Evolutionary conservation across 2,797 vertebrate genomes (phyloP), one percentile per base, ranked within the genome.

Genomic region (Podargus strigoides): DNA sequence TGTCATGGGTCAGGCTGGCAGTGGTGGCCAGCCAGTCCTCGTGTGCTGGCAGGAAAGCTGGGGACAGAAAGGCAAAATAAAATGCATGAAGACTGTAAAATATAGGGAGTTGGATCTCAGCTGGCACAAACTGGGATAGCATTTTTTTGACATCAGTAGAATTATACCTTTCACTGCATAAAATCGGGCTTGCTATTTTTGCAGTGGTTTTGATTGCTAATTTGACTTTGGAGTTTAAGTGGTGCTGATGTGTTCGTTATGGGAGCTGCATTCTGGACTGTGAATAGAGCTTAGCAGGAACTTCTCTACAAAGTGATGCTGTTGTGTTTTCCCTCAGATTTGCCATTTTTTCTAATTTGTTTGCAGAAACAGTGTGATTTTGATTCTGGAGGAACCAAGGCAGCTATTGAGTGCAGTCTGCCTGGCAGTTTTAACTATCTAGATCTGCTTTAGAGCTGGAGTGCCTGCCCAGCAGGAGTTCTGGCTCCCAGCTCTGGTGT

Each of bases 401-500:
- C 93, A 56, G 69, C 36, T 24, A 1, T 3, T 76, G 81, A 63
- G 72, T 27, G 49, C 62, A 60, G 89, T 20, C 52, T 49, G 34
- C 76, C 77, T 78, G 83, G 76, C 91, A 91, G 2, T 14, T 53
- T 23, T 8, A 6, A 82, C 69, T 80, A 14, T 87, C 72, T 56
- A 6, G 73, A 23, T 64, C 56, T 15, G 62, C 69, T 80, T 23
- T 10, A 14, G 55, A 82, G 85, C 82, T 13, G 13, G 16, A 80
- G 64, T 3, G 7, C 68, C 83, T 84, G 90, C 82, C 89, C 85
- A 28, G 87, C 78, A 4, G 26, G 79, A 73, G 80, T 28, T 27
- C 89, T 95, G 94, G 95, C 94, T 93, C 16, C 85, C 55, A 22
- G 80, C 88, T 94, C 83, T n/a, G 36, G 5, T 58, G 75, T 58